Conservation (phyloP, 2,113 vertebrate genomes). For the Danio rerio region GRCz12tu NC_133188.1:35832001-35832500, state of each 20-base stretch:
- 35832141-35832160: background rate
- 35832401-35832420: conserved; percentile 40
- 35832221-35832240: background rate
- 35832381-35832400: conserved; percentile 8
- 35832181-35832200: background rate
- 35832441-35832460: conserved; percentile 46
- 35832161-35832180: background rate
- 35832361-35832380: background rate
- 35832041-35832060: too few species aligned
- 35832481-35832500: conserved; percentile 67
- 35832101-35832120: background rate
- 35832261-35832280: background rate
- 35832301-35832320: background rate
- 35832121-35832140: background rate
- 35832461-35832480: conserved; percentile 54
- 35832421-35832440: conserved; percentile 48
- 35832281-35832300: conserved; percentile 19
- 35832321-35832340: background rate
- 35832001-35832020: too few species aligned
- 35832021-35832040: too few species aligned
- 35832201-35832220: background rate
- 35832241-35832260: too few species aligned
- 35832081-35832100: too few species aligned
- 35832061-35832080: too few species aligned
- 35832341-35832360: too few species aligned